These are phyloP conservation scores for Leucoma salicis DNA, from an alignment of 2,888 invertebrate species.

Conservation along the genomic window DNA sequence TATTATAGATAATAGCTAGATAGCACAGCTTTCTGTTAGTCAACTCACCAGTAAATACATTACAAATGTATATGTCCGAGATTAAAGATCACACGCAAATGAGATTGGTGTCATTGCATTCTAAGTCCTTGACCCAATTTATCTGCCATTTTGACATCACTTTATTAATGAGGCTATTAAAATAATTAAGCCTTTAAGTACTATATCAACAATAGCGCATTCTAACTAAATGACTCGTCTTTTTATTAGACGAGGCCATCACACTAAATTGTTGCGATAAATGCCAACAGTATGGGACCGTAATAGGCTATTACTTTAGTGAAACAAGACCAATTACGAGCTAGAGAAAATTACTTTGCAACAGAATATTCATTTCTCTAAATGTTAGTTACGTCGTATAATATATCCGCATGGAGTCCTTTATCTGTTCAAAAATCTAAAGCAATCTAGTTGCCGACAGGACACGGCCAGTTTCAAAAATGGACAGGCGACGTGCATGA, in stretches of 20 bases:
- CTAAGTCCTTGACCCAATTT: conserved; percentile 9
- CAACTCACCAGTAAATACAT: no score
- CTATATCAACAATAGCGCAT: conserved; percentile 10
- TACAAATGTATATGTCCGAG: no score
- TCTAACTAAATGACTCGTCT: conserved; percentile 15
- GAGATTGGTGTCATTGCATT: no score
- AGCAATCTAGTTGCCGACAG: conserved; percentile 45
- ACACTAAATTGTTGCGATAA: conserved; percentile 23
- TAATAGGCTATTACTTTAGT: conserved; percentile 41
- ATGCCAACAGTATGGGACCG: conserved; percentile 13
- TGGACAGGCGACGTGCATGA: conserved; percentile 47
- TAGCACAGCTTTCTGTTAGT: no score
- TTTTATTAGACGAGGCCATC: conserved; percentile 19
- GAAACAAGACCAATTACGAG: conserved; percentile 50
- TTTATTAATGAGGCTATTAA: neutral
- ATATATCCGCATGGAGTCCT: conserved; percentile 46
- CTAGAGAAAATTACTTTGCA: conserved; percentile 41
- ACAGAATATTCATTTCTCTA: conserved; percentile 40
- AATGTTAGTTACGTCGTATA: conserved; percentile 46
- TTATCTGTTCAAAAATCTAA: conserved; percentile 49
- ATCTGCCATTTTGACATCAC: neutral
- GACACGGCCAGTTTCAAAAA: conserved; percentile 42
- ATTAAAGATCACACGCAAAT: no score
- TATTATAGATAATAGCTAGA: no score
- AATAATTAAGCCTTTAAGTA: conserved; percentile 7